Evolutionary conservation across 2,888 invertebrate genomes (phyloP).

Genomic region (Linnaemya vulpina): DNA sequence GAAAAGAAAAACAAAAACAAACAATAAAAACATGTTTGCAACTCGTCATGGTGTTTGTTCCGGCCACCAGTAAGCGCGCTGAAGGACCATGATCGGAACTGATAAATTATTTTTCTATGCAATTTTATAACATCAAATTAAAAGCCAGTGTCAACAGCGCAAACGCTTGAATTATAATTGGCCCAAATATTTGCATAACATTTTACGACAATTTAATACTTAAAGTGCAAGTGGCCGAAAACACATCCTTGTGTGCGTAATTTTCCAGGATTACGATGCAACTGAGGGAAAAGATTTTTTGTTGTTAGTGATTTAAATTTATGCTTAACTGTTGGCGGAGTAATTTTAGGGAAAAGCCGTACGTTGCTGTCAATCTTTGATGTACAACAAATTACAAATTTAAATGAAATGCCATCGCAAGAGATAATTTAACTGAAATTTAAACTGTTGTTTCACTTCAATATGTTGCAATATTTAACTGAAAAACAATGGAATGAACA

Average conservation of each 20-base stretch:
- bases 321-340: no score
- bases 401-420: no score
- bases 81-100: neutral
- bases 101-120: conserved; percentile 22
- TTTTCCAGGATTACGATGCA: neutral
- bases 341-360: no score
- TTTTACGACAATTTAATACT: conserved; percentile 3
- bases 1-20: neutral
- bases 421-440: no score
- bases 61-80: conserved; percentile 23
- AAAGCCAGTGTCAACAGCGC: conserved; percentile 2
- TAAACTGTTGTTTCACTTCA: no score
- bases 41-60: conserved; percentile 39
- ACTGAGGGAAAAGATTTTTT: neutral
- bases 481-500: no score
- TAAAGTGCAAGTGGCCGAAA: neutral
- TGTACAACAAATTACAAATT: no score
- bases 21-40: conserved; percentile 42
- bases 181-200: neutral
- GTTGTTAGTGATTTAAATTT: neutral
- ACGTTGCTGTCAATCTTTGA: no score
- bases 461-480: no score
- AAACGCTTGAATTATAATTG: conserved; percentile 23
- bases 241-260: conserved; percentile 8
- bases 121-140: neutral